Evolutionary conservation across 2,797 vertebrate species (phyloP), one percentile per base, ranked within the genome.

Genomic region (Alosa sapidissima): DNA sequence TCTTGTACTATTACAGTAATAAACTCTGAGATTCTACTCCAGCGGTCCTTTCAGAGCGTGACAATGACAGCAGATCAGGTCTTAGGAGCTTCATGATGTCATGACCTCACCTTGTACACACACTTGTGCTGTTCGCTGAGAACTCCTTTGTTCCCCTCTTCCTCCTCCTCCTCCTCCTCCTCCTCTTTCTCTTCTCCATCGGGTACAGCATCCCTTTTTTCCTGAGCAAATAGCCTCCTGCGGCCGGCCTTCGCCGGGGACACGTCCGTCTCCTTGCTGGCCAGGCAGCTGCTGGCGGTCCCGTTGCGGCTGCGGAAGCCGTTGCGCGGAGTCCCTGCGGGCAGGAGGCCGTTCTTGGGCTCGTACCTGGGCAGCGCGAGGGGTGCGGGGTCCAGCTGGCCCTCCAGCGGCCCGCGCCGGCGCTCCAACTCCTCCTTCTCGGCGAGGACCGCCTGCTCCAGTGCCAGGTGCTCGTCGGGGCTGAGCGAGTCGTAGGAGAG

Each of bases 61-160:
- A 55, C 52, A 19, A 58, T 19, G 1, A 4, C 55, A 58, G 55
- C 19, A 55, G 14, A 55, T 19, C 2, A 55, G 14, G 2, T 55
- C 54, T 21, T 19, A 2, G 55, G 4, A 58, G 21, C 55, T 58
- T 58, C 19, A 47, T 68, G n/a, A 54, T 84, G 78, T 81, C 49
- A 9, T 82, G 54, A 88, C 54, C 93, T 93, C 81, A 99, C 98
- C 97, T 99, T 99, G 92, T 98, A 98, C 94, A 97, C 96, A 96
- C 98, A 99, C 94, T 99, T 99, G 96, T 99, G 97, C 96, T 99
- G 96, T 95, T 99, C 97, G 9, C 93, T 96, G 91, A 98, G 97
- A 92, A 99, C 91, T 10, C 96, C 95, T 65, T 94, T 94, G 72
- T 96, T 96, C 81, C 96, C 96, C 86, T 93, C 92, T 86, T 93